Evolutionary conservation across 2,113 vertebrate genomes (phyloP), one percentile per base, ranked within the genome.

Genomic region (Ammodytes dubius): DNA sequence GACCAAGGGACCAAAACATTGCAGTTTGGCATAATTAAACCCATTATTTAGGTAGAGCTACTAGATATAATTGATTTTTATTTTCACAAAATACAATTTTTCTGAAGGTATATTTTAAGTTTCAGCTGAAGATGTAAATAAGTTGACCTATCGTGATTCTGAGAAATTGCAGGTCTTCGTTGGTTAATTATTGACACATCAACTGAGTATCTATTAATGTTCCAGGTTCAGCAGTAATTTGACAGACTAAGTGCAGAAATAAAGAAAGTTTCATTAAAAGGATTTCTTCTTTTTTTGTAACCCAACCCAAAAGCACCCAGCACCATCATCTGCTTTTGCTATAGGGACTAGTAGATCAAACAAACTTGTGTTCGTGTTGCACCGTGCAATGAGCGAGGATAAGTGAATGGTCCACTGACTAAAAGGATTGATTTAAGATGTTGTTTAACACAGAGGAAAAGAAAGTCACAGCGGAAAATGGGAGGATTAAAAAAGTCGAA

Each of bases 251-350:
- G 47, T 15, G 37, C 3, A 14, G 4, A 42, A n/a, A 61, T 13
- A 60, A 50, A 53, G 3, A 60, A 60, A 12, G n/a, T 1, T 7
- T 56, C n/a, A 60, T 64, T 7, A 54, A 50, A 67, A 61, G 61
- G 17, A 13, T 35, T 35, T 11, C 1, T 27, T 27, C 27, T 27
- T 27, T 27, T 57, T 66, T 69, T 65, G 45, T 46, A n/a, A 39
- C 7, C 6, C 6, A 45, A 2, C 40, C 37, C 13, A 19, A 65
- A 82, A 27, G n/a, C 54, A 63, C 56, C 37, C 47, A 42, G 46
- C 59, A 15, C 4, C 39, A 71, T 76, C 35, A 72, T 56, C 19
- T 75, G 58, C 60, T 61, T 63, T 53, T 53, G 17, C n/a, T 11
- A 27, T 5, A 12, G 45, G 60, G 15, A 67, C 14, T 67, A 43